These are phyloP conservation scores for Bombus soroeensis DNA, from an alignment of 1,140 invertebrate species.

Conservation along the genomic window DNA sequence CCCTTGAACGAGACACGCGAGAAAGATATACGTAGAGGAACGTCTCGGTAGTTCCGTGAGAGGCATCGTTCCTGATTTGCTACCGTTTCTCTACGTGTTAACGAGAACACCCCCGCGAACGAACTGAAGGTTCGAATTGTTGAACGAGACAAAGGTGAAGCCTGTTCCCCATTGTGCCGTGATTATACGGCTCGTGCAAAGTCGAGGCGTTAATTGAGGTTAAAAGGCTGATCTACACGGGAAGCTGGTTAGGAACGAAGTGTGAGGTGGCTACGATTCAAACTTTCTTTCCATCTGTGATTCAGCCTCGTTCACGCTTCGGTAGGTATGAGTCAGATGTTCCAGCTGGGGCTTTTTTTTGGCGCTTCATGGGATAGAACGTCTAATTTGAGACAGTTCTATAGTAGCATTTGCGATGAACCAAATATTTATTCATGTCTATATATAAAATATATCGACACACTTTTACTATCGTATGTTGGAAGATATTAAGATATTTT, in stretches of 20 bases:
- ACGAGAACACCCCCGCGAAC: constrained; percentile 12
- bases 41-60: neutral
- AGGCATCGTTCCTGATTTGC: neutral
- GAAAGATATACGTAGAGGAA: neutral
- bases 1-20: neutral
- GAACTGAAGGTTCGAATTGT: constrained; percentile 20
- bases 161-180: constrained; percentile 32
- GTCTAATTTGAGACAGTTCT: neutral
- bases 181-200: constrained; percentile 58
- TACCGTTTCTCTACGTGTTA: constrained; percentile 1
- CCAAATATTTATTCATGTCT: neutral
- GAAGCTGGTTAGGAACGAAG: constrained; percentile 58
- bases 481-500: neutral
- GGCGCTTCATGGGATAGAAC: neutral
- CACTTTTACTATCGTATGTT: neutral
- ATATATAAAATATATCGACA: too few species aligned
- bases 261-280: constrained; percentile 45
- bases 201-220: constrained; percentile 65
- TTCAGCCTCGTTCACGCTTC: neutral
- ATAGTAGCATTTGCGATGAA: neutral
- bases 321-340: neutral
- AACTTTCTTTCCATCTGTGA: constrained; percentile 28
- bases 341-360: neutral
- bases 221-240: constrained; percentile 61
- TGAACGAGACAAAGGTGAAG: constrained; percentile 32